Base-by-base conservation (phyloP, 2,797 vertebrate species). In the Anguilla megastoma region DNA sequence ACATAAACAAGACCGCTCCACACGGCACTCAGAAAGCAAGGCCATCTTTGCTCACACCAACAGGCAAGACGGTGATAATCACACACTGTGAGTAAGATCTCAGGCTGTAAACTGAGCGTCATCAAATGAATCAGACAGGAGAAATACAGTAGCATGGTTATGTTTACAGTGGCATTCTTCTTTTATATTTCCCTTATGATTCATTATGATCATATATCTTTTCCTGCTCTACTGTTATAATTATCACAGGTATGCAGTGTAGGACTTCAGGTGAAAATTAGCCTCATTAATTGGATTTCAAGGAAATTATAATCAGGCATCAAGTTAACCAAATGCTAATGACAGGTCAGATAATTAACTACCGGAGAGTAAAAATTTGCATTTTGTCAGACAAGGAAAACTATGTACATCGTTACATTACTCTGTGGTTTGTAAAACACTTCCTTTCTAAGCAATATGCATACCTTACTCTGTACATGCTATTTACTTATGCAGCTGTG, bases 1-100 rank as follows among this genome's bases (percentile, higher is more conserved):
- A 88, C 88, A 89, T 41, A 86, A 89, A 86, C 85, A 86, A 89
- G 85, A 56, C 54, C n/a, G 36, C 45, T n/a, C n/a, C 41, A 18
- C 84, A 33, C 24, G 24, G 83, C 33, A 85, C 84, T 84, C 27
- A 18, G 56, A 24, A 24, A 18, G 36, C 24, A 84, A 54, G 83
- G 83, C 80, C 83, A 76, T 50, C 69, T 71, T 85, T 85, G 71
- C 52, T 56, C 83, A 76, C 52, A 88, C 36, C 33, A 4, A 36
- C 50, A 16, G 30, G 69, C 33, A 74, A 85, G 45, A 76, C 21
- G 79, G 60, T 71, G 80, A 71, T 30, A 88, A 48, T 9, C 16
- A 36, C 71, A 76, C 30, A 33, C 7, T 80, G 76, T 18, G 18
- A 79, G 74, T 21, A 48, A 80, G 79, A 82, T 82, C 41, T 82